These are phyloP conservation scores for Philotrypesis tridentata DNA, from an alignment of 1,140 invertebrate species.

Conservation along the genomic window DNA sequence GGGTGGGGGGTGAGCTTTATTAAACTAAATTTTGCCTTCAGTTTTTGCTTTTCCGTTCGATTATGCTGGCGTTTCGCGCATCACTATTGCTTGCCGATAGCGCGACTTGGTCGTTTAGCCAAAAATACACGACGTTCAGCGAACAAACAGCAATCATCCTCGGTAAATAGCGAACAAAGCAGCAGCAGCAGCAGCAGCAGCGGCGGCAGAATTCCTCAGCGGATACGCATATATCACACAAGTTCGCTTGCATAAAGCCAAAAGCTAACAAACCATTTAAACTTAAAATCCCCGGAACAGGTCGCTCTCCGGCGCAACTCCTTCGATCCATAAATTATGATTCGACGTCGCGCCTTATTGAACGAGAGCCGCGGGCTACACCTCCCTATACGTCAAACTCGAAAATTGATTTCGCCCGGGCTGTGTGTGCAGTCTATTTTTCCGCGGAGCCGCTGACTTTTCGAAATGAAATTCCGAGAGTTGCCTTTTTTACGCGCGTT, in stretches of 20 bases:
- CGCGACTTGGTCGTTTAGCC: too few relatives aligned
- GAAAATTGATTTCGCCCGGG: constrained; percentile 43
- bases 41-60: constrained; percentile 12
- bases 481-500: background rate
- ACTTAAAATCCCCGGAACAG: constrained; percentile 32
- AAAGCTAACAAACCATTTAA: constrained; percentile 39
- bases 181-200: background rate
- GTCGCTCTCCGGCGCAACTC: background rate
- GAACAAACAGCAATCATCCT: constrained; percentile 38
- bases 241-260: constrained; percentile 23
- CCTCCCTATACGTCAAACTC: background rate
- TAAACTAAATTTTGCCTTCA: too few relatives aligned
- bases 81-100: too few relatives aligned
- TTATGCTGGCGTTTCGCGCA: too few relatives aligned
- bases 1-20: too few relatives aligned
- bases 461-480: background rate
- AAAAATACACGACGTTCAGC: background rate
- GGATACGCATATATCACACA: background rate
- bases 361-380: constrained; percentile 4
- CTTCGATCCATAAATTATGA: constrained; percentile 51
- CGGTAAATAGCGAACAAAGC: constrained; percentile 18
- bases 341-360: constrained; percentile 45
- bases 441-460: background rate
- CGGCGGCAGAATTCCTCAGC: constrained; percentile 9
- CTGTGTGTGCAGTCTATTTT: background rate